phyloP scores from a whole-genome alignment of 2,888 invertebrate species.

The Strigamia maritima region DNA sequence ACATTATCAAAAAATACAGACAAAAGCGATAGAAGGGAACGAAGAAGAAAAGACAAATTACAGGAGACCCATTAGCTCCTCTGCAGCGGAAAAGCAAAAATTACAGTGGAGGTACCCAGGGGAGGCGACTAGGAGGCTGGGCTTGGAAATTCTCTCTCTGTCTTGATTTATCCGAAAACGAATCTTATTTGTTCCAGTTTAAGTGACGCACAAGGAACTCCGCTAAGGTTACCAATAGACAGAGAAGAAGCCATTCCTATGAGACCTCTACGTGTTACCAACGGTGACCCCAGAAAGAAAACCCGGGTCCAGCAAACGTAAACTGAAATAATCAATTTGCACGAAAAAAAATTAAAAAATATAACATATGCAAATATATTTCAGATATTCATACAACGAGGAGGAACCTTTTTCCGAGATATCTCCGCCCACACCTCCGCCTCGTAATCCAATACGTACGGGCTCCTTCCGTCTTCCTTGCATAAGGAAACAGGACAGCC shows the following conservation, averaged over 20 bases:
- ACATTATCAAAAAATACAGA: too few species aligned
- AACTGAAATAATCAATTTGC: background rate
- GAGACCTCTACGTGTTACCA: conserved; percentile 67
- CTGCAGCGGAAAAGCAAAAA: too few species aligned
- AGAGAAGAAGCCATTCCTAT: conserved; percentile 67
- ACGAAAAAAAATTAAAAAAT: too few species aligned
- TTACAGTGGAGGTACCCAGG: too few species aligned
- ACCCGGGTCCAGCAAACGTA: background rate
- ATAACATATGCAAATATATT: too few species aligned
- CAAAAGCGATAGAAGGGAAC: too few species aligned
- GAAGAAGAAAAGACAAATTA: too few species aligned
- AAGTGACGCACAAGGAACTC: conserved; percentile 16
- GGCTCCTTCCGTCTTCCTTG: conserved; percentile 52
- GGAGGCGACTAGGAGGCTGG: too few species aligned
- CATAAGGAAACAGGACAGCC: conserved; percentile 53
- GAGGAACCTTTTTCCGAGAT: conserved; percentile 62
- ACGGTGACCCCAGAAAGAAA: conserved; percentile 52
- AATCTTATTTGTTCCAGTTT: too few species aligned
- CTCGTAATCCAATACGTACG: conserved; percentile 50
- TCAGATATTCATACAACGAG: background rate
- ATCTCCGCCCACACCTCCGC: conserved; percentile 52
- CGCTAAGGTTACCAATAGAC: background rate
- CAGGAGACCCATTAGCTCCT: too few species aligned
- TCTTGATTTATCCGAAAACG: too few species aligned
- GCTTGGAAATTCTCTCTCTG: too few species aligned